Percentiles rank a stretch among this genome's conserved stretches.
These are phyloP conservation scores for Meliscaeva auricollis DNA, from an alignment of 2,888 invertebrate genomes.

Conservation along the genomic window DNA sequence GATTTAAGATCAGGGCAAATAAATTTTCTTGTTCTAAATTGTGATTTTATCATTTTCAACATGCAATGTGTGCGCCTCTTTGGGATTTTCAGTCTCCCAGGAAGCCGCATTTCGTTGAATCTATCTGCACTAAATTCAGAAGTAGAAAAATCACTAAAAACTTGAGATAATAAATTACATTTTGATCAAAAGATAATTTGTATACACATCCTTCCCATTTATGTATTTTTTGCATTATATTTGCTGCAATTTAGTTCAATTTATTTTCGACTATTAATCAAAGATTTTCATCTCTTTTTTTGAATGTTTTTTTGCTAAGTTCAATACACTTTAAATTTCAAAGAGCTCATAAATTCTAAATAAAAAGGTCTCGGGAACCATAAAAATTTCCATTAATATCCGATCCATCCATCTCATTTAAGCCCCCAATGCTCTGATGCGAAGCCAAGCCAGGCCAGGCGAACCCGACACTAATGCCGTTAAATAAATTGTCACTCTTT, in stretches of 20 bases:
- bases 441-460: neutral
- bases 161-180: no score
- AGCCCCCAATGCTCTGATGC: conserved; percentile 5
- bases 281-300: neutral
- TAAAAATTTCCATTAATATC: conserved; percentile 57
- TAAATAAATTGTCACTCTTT: conserved; percentile 69
- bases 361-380: conserved; percentile 15
- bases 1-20: no score
- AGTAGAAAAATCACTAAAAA: no score
- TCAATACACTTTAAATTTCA: conserved; percentile 19
- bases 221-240: neutral
- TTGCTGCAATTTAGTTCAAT: conserved; percentile 5
- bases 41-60: no score
- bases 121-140: no score
- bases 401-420: conserved; percentile 54
- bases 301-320: neutral
- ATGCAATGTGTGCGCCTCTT: no score
- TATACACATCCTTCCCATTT: neutral
- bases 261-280: neutral
- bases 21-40: no score
- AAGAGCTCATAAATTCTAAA: conserved; percentile 10
- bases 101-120: no score
- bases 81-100: no score
- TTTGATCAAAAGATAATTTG: no score
- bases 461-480: conserved; percentile 63